Evolutionary conservation across 1,140 invertebrate species (phyloP), one percentile per base, ranked within the genome.

Genomic region (Danaus melanippus): DNA sequence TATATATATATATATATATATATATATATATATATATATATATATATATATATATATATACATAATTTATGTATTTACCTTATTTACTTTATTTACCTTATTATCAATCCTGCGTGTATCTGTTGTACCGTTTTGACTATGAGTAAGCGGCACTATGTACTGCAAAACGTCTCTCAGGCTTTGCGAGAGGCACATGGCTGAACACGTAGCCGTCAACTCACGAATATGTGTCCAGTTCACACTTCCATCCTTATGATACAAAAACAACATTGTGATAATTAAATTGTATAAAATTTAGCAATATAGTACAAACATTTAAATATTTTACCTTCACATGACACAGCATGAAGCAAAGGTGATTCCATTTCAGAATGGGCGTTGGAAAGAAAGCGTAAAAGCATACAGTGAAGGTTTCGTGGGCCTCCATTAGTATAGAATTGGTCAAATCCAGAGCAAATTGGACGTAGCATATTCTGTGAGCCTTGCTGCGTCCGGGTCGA

Each of bases 321-420:
- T 12, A 12, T 11, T 84, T 84, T 89, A 94, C 93, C 83, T 93
- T 93, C 65, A 95, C 93, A 69, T 94, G 90, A 43, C 90, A 90
- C 12, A 98, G 86, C 10, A 98, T 81, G 74, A 97, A 94, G 85
- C 96, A 97, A 0, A 98, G 80, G 71, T 94, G 94, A 55, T 93
- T 92, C 97, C 97, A 98, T 78, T 98, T 98, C 12, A 98, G 87
- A 55, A 92, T 93, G 0, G 95, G 94, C 1, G 96, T 98, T 0
- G 97, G 97, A 87, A 97, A 98, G 87, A 98, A 98, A 0, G 96
- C 96, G 85, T 98, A 96, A 74, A 97, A 98, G 81, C 97, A 98
- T 3, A 92, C 88, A 3, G 96, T 93, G 77, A 98, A 97, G 9
- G 96, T 97, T 51, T 92, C 90, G 67, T 98, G 95, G 69, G 95